These are phyloP conservation scores for Oenanthe oenanthe DNA, from an alignment of 2,113 vertebrate genomes.

Conservation along the genomic window DNA sequence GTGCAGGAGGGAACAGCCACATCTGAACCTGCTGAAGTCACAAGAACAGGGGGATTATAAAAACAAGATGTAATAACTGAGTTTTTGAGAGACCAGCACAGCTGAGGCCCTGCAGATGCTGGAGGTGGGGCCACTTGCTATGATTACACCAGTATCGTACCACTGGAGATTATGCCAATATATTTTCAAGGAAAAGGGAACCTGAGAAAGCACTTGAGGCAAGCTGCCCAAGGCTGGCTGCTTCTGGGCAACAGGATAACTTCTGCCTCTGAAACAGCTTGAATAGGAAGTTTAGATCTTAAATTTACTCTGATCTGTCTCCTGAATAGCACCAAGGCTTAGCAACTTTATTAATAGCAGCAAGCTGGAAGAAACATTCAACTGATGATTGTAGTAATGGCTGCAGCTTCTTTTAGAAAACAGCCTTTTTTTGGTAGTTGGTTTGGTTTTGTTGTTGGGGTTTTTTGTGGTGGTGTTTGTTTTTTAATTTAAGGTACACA, in stretches of 20 bases:
- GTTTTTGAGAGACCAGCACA: neutral
- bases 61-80: neutral
- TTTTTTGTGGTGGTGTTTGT: neutral
- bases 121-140: accelerated
- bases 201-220: neutral
- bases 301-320: neutral
- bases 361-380: neutral
- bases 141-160: neutral
- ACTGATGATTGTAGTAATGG: neutral
- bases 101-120: neutral
- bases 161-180: neutral
- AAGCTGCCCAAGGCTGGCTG: neutral
- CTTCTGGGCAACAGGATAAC: neutral
- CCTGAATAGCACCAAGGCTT: neutral
- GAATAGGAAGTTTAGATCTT: neutral
- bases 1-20: neutral
- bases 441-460: neutral
- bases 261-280: neutral
- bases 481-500: neutral
- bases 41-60: neutral
- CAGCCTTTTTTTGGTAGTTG: neutral
- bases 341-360: neutral
- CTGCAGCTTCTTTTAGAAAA: neutral
- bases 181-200: neutral
- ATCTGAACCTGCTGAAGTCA: neutral